Conservation (phyloP, 2,888 invertebrate species). For the Pheosia tremula region DNA sequence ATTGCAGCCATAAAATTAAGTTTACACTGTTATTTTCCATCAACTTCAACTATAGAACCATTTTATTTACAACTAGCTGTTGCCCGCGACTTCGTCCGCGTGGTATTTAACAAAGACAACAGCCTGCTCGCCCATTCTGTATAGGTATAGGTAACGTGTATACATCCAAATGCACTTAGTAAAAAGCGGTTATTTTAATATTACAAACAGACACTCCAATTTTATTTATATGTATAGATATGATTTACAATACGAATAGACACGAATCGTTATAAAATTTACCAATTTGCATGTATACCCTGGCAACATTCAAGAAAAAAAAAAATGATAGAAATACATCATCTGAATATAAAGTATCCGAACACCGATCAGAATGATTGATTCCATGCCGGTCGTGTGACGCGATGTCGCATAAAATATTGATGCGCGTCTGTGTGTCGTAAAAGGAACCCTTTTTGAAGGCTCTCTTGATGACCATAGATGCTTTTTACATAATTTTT, state of each 20-base stretch:
- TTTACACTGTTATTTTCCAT: not conserved
- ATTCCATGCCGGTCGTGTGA: constrained; percentile 47
- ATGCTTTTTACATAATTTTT: constrained; percentile 76
- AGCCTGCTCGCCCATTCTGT: too few species aligned
- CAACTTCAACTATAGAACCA: too few species aligned
- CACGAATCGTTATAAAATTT: constrained; percentile 1
- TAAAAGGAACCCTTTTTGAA: constrained; percentile 49
- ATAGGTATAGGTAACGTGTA: too few species aligned
- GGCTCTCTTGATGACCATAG: constrained; percentile 52
- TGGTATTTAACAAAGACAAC: too few species aligned
- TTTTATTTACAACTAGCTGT: too few species aligned
- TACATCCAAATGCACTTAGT: too few species aligned
- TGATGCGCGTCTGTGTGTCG: constrained; percentile 46
- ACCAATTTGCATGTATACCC: not conserved
- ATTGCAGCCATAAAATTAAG: constrained; percentile 24
- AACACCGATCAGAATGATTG: constrained; percentile 53
- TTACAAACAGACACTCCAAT: too few species aligned
- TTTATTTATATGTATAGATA: too few species aligned
- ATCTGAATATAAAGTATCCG: constrained; percentile 64
- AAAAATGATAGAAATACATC: constrained; percentile 48
- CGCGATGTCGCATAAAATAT: constrained; percentile 54
- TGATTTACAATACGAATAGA: too few species aligned
- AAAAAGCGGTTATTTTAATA: too few species aligned
- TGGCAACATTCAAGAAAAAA: not conserved
- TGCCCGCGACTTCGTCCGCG: too few species aligned